Evolutionary conservation across 2,888 invertebrate genomes (phyloP).

Genomic region (Megamerina dolium): DNA sequence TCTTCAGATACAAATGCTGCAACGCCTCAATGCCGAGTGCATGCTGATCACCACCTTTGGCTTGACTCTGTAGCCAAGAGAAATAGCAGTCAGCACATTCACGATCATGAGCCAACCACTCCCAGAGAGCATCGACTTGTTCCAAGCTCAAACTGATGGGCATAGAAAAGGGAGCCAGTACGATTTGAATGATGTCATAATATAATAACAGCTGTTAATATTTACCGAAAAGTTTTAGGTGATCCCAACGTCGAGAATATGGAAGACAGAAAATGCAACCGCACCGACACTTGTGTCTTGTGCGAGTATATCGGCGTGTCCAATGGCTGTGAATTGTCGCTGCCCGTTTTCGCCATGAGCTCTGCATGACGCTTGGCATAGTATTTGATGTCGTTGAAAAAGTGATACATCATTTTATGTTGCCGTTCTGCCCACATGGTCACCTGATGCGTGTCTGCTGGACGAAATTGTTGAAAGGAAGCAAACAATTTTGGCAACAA

Average conservation of each 20-base stretch:
- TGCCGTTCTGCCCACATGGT: constrained; percentile 92
- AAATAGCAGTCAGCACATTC: constrained; percentile 89
- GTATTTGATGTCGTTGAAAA: constrained; percentile 79
- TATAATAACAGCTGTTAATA: no score
- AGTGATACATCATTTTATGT: constrained; percentile 87
- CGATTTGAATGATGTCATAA: no score
- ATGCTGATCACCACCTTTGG: constrained; percentile 87
- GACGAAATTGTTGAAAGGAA: constrained; percentile 84
- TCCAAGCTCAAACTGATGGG: constrained; percentile 66
- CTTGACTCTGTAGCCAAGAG: constrained; percentile 88
- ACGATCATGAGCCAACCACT: constrained; percentile 76
- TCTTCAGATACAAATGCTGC: constrained; percentile 79
- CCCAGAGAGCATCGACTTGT: constrained; percentile 88
- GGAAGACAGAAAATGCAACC: constrained; percentile 85
- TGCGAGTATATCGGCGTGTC: constrained; percentile 59
- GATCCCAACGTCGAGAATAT: constrained; percentile 87
- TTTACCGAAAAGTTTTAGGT: constrained; percentile 76
- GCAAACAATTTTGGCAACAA: constrained; percentile 84
- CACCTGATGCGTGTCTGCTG: constrained; percentile 77
- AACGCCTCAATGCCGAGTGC: constrained; percentile 82
- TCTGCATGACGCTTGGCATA: constrained; percentile 53
- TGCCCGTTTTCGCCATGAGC: constrained; percentile 40
- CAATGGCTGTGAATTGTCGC: constrained; percentile 35
- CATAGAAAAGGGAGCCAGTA: no score
- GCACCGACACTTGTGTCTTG: constrained; percentile 84